A percentile compares a stretch with the other conserved stretches of the same genome.
Evolutionary conservation across 1,140 invertebrate genomes (phyloP).

Genomic region (Callitettix versicolor): DNA sequence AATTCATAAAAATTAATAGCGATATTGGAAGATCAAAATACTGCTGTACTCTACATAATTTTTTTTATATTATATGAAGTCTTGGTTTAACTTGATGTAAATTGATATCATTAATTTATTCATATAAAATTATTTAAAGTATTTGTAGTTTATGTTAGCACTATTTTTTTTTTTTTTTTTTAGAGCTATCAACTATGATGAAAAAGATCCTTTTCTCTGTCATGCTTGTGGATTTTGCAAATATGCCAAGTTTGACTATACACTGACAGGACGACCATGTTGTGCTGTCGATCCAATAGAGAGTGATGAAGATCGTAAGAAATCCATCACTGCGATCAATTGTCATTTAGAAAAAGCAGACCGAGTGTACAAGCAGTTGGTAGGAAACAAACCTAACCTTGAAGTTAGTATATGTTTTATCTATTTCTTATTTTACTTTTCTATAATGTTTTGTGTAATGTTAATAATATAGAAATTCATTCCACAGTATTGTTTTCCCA

Average conservation of each 20-base stretch:
- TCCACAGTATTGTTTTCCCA: too few species aligned
- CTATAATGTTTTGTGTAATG: too few species aligned
- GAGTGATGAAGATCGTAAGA: slow-evolving; percentile 92
- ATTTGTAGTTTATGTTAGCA: too few species aligned
- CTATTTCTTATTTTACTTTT: not conserved
- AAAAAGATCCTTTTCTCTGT: slow-evolving; percentile 97
- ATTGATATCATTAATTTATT: too few species aligned
- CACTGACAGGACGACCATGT: slow-evolving; percentile 76
- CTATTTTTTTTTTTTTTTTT: slow-evolving; percentile 21
- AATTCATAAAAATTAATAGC: too few species aligned
- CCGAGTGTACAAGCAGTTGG: slow-evolving; percentile 81
- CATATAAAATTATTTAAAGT: too few species aligned
- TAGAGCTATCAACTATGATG: slow-evolving; percentile 95
- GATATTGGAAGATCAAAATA: too few species aligned
- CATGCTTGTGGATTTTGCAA: slow-evolving; percentile 98
- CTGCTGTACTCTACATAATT: too few species aligned
- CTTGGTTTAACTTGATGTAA: too few species aligned
- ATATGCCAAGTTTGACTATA: slow-evolving; percentile 98
- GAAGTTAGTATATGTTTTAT: slow-evolving; percentile 44
- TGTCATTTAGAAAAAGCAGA: slow-evolving; percentile 84
- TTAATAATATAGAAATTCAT: too few species aligned
- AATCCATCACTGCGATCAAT: slow-evolving; percentile 24
- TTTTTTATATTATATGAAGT: too few species aligned
- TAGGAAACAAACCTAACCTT: slow-evolving; percentile 77
- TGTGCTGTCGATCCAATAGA: slow-evolving; percentile 95